Conservation (phyloP, 2,113 vertebrate genomes). For the Pionites leucogaster region DNA sequence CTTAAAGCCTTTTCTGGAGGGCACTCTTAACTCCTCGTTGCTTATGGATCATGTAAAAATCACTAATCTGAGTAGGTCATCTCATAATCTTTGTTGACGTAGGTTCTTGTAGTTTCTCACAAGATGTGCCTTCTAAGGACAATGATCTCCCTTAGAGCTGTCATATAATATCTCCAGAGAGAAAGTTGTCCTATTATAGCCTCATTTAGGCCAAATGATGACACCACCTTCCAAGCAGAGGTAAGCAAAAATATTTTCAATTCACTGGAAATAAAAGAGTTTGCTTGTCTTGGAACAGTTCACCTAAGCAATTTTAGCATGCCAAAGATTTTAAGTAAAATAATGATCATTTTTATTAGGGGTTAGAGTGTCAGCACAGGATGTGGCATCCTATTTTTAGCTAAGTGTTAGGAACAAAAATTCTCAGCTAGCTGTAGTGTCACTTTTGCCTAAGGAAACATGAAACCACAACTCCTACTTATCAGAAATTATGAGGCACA, state of each 20-base stretch:
- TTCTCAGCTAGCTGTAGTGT: background rate
- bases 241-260: background rate
- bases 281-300: background rate
- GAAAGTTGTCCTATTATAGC: background rate
- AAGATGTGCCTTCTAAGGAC: background rate
- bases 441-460: conserved; percentile 9
- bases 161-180: background rate
- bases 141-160: background rate
- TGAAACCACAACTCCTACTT: conserved; percentile 2
- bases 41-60: background rate
- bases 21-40: background rate
- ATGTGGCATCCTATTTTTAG: background rate
- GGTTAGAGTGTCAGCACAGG: background rate
- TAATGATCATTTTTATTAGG: background rate
- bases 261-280: background rate
- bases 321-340: background rate
- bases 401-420: background rate
- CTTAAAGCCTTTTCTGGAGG: background rate
- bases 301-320: background rate
- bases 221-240: rapidly evolving
- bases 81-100: background rate
- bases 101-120: background rate
- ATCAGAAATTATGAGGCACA: conserved; percentile 10
- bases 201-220: background rate
- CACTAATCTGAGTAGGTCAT: background rate